Evolutionary conservation across 2,888 invertebrate genomes (phyloP).

Genomic region (Limenitis camilla): DNA sequence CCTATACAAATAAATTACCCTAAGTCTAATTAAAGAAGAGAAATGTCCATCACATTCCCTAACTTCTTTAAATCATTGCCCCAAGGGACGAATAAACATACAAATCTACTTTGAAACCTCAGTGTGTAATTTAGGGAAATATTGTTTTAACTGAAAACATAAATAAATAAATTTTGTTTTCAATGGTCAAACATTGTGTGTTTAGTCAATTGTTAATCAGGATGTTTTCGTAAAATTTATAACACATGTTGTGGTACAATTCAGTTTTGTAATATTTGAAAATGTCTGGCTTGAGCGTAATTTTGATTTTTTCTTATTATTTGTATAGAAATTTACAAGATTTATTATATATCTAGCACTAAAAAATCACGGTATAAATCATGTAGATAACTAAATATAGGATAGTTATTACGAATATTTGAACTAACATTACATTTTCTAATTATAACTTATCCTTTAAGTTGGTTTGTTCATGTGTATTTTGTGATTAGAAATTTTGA

Average conservation of each 20-base stretch:
- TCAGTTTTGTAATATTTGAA: background rate
- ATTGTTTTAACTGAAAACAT: conserved; percentile 12
- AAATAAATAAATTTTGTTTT: conserved; percentile 22
- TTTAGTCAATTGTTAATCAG: conserved; percentile 19
- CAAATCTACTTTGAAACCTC: background rate
- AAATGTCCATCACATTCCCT: conserved; percentile 4
- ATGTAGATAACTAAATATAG: no score
- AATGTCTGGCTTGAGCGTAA: no score
- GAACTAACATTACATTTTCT: no score
- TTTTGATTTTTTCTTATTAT: no score
- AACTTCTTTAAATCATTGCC: background rate
- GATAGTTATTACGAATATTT: no score
- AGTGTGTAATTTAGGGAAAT: conserved; percentile 1
- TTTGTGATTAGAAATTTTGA: no score
- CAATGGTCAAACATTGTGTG: conserved; percentile 14
- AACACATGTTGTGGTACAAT: background rate
- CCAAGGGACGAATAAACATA: background rate
- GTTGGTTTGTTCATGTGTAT: no score
- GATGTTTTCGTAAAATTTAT: background rate
- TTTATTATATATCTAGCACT: no score
- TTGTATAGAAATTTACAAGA: no score
- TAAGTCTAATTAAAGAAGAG: conserved; percentile 4
- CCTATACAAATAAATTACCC: conserved; percentile 6
- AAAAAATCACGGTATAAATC: no score
- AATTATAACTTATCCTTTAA: no score